These are phyloP conservation scores for Cossypha heuglini DNA, from an alignment of 2,797 vertebrate genomes.

Conservation along the genomic window DNA sequence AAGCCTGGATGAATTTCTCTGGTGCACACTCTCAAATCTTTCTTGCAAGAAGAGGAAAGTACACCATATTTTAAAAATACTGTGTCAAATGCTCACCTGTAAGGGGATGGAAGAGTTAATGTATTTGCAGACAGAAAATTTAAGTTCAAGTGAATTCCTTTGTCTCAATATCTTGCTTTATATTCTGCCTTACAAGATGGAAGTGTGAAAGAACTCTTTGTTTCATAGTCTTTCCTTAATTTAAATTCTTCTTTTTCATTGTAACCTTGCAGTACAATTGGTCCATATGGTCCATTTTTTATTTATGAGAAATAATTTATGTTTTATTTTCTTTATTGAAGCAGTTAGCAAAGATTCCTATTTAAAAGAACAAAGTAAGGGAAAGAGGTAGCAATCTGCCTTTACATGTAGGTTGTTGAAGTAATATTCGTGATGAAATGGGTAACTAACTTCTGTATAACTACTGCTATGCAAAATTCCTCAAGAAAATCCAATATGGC, in stretches of 20 bases:
- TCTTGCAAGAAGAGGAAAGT: not conserved
- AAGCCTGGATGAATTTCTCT: not conserved
- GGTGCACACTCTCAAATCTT: not conserved
- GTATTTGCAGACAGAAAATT: not conserved
- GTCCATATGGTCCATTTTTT: conserved; percentile 24
- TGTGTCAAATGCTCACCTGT: not conserved
- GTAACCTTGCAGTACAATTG: not conserved
- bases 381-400: not conserved
- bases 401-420: not conserved
- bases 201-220: conserved; percentile 31
- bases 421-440: not conserved
- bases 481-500: not conserved
- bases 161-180: not conserved
- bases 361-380: not conserved
- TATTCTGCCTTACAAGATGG: not conserved
- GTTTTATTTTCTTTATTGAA: not conserved
- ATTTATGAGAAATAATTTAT: not conserved
- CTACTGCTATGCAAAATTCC: not conserved
- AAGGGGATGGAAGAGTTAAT: not conserved
- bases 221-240: conserved; percentile 15
- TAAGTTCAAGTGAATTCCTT: conserved; percentile 2
- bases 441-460: not conserved
- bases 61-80: not conserved
- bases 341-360: not conserved
- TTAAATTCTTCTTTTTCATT: conserved; percentile 21